These are phyloP conservation scores for Xyrichtys novacula DNA, from an alignment of 2,797 vertebrate genomes.

Conservation along the genomic window DNA sequence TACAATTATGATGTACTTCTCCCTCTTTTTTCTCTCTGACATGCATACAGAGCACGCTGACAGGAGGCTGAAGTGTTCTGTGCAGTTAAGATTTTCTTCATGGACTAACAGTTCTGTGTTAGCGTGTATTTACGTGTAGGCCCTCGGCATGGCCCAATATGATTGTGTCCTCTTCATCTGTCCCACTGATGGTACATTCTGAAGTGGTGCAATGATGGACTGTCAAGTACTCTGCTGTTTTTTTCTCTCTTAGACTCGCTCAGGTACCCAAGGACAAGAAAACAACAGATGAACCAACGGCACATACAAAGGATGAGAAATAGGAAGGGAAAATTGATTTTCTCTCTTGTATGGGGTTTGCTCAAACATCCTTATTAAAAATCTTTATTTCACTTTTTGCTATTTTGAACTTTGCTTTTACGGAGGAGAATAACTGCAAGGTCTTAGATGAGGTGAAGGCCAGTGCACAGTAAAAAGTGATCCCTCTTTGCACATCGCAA, in stretches of 20 bases:
- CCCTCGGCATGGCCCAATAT: conserved; percentile 3
- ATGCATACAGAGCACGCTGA: conserved; percentile 7
- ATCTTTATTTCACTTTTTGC: background rate
- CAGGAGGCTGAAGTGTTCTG: conserved; percentile 29
- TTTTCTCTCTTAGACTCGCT: conserved; percentile 43
- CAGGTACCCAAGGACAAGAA: conserved; percentile 66
- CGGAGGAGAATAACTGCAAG: conserved; percentile 3
- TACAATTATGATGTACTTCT: conserved; percentile 23
- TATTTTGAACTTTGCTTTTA: conserved; percentile 9
- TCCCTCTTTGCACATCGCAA: too few relatives aligned
- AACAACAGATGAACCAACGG: conserved; percentile 58
- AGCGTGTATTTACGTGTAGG: background rate
- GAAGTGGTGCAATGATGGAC: conserved; percentile 59
- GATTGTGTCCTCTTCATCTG: conserved; percentile 48
- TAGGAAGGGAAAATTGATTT: conserved; percentile 31
- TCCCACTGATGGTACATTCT: conserved; percentile 56
- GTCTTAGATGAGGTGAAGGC: background rate
- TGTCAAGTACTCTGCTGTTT: conserved; percentile 59
- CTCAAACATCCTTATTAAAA: conserved; percentile 15
- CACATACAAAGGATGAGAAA: conserved; percentile 22
- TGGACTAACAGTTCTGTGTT: conserved; percentile 33
- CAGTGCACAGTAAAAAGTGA: background rate
- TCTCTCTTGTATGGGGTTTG: conserved; percentile 36
- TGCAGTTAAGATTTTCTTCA: conserved; percentile 37
- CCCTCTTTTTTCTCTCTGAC: conserved; percentile 13